phyloP scores from a whole-genome alignment of 2,113 vertebrate genomes.

The Myrmecobius fasciatus region DNA sequence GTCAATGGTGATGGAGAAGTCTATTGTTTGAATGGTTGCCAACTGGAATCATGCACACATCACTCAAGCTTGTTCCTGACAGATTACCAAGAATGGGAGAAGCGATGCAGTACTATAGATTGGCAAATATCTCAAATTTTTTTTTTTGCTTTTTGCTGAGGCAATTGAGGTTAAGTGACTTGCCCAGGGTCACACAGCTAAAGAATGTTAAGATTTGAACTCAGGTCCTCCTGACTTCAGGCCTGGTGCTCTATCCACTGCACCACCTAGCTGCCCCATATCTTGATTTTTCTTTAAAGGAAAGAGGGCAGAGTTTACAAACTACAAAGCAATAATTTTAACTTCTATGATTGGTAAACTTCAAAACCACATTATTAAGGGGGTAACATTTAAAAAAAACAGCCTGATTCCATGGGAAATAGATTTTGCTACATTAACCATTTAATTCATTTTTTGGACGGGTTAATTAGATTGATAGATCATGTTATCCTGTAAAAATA shows the following conservation, averaged over 20 bases:
- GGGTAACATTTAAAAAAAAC: not conserved
- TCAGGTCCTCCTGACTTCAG: no score
- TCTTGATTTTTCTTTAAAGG: not conserved
- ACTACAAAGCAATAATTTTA: not conserved
- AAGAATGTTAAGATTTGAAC: no score
- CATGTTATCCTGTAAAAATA: not conserved
- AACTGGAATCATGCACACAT: not conserved
- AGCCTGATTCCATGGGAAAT: not conserved
- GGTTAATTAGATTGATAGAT: not conserved
- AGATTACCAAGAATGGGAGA: not conserved
- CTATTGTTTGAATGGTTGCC: not conserved
- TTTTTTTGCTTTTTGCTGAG: no score
- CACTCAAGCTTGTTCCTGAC: not conserved
- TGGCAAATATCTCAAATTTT: not conserved
- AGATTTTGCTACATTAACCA: not conserved
- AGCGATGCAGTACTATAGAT: not conserved
- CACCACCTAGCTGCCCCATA: no score
- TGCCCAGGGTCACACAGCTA: no score
- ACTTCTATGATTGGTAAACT: not conserved
- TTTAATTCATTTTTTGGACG: not conserved
- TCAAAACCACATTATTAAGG: not conserved
- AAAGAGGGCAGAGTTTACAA: not conserved
- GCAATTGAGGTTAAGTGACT: no score
- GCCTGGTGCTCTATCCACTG: no score
- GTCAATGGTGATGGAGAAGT: not conserved